Conservation (phyloP, 2,888 invertebrate species). For the Monoplex corrugatus region DNA sequence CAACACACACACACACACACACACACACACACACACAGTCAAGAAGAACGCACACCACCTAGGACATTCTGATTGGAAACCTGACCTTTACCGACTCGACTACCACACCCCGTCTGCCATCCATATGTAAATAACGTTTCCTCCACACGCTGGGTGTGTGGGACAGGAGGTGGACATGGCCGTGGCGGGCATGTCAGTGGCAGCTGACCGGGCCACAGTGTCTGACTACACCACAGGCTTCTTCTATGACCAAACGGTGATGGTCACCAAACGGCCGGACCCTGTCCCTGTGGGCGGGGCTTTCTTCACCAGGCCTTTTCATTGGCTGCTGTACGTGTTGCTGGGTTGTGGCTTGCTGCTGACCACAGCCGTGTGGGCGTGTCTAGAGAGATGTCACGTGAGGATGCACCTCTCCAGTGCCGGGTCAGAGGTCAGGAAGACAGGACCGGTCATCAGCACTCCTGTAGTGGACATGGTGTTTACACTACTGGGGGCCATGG, state of each 20-base stretch:
- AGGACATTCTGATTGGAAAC: too few relatives aligned
- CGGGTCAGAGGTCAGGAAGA: too few relatives aligned
- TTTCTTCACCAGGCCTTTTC: slow-evolving; percentile 15
- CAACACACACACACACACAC: too few relatives aligned
- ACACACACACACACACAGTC: too few relatives aligned
- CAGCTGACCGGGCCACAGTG: slow-evolving; percentile 17
- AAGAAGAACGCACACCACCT: too few relatives aligned
- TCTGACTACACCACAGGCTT: not conserved
- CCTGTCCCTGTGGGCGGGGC: not conserved
- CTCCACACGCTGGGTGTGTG: not conserved
- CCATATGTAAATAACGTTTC: not conserved
- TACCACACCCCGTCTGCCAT: too few relatives aligned
- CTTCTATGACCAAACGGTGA: slow-evolving; percentile 11
- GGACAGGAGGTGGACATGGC: slow-evolving; percentile 38
- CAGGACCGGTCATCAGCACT: too few relatives aligned
- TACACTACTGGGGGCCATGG: too few relatives aligned
- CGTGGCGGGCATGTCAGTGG: not conserved
- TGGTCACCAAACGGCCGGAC: not conserved
- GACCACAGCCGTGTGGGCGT: not conserved
- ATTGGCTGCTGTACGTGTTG: slow-evolving; percentile 17
- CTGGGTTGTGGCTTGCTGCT: slow-evolving; percentile 18
- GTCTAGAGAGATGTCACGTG: slow-evolving; percentile 13
- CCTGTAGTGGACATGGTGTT: too few relatives aligned
- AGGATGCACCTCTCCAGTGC: too few relatives aligned
- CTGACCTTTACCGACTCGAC: too few relatives aligned